Percentiles rank a stretch among this genome's conserved stretches.
Conservation (phyloP, 2,797 vertebrate species). For the Crenuchus spilurus region DNA sequence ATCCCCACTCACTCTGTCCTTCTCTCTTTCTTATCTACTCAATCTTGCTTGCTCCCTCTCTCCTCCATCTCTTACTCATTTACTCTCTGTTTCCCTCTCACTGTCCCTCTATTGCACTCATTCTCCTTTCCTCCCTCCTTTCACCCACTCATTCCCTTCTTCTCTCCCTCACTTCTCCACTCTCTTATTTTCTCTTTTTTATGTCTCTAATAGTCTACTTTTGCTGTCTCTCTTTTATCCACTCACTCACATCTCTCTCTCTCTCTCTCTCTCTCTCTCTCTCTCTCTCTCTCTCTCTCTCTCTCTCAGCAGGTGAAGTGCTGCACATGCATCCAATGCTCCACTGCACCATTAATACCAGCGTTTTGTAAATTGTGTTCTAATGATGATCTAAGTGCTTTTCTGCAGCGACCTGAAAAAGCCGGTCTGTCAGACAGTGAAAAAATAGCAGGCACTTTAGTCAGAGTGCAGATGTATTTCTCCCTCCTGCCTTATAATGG, state of each 20-base stretch:
- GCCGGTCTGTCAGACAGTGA: slow-evolving; percentile 56
- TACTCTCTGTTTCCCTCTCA: not conserved
- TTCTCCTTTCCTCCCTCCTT: not conserved
- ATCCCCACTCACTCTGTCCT: not conserved
- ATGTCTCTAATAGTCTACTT: too few species aligned
- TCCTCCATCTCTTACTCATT: not conserved
- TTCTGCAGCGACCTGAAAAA: slow-evolving; percentile 50
- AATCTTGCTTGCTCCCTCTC: not conserved
- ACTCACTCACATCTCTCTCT: not conserved
- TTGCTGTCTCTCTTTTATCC: too few species aligned
- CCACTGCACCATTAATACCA: slow-evolving; percentile 53
- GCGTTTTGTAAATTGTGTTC: slow-evolving; percentile 63
- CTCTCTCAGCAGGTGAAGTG: slow-evolving; percentile 21
- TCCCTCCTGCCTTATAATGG: slow-evolving; percentile 52
- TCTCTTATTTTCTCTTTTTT: too few species aligned
- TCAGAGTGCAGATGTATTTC: slow-evolving; percentile 58
- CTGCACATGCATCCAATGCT: slow-evolving; percentile 48
- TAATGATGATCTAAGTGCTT: slow-evolving; percentile 72
- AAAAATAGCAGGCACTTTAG: slow-evolving; percentile 69
- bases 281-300: not conserved
- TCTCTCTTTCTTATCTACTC: not conserved
- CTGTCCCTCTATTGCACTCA: not conserved
- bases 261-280: not conserved
- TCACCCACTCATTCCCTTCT: not conserved
- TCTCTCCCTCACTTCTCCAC: not conserved